A percentile compares a stretch with the other conserved stretches of the same genome.
phyloP scores from a whole-genome alignment of 2,797 vertebrate species.

The Numenius phaeopus region DNA sequence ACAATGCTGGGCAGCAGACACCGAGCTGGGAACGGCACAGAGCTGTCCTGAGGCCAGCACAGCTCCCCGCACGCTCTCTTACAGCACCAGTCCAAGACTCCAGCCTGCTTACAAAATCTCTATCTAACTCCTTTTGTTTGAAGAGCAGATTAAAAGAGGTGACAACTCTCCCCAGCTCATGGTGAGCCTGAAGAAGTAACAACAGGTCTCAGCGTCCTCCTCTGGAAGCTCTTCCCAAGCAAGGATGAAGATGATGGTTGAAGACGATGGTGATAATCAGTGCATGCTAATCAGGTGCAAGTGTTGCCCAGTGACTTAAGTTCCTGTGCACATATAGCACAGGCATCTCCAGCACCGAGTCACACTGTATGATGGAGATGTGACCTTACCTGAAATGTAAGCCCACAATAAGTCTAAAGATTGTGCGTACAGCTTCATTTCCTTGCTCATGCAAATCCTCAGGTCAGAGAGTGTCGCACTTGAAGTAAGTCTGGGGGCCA shows the following conservation, averaged over 20 bases:
- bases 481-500: not conserved
- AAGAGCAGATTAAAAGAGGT: not conserved
- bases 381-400: not conserved
- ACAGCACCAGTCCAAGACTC: not conserved
- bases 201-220: not conserved
- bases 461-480: not conserved
- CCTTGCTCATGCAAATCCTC: not conserved
- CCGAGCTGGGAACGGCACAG: accelerated
- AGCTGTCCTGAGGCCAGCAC: not conserved
- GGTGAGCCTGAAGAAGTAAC: not conserved
- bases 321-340: accelerated
- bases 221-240: not conserved
- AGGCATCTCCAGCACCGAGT: not conserved
- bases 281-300: not conserved
- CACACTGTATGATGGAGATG: not conserved
- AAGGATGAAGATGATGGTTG: not conserved
- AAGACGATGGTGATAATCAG: not conserved
- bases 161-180: not conserved
- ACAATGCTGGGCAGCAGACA: not conserved
- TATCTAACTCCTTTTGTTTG: not conserved
- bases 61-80: not conserved
- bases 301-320: not conserved
- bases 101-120: not conserved
- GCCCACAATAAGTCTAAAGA: not conserved
- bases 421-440: not conserved